Evolutionary conservation across 2,888 invertebrate species (phyloP), one percentile per base, ranked within the genome.

Genomic region (Cheilosia grossa): DNA sequence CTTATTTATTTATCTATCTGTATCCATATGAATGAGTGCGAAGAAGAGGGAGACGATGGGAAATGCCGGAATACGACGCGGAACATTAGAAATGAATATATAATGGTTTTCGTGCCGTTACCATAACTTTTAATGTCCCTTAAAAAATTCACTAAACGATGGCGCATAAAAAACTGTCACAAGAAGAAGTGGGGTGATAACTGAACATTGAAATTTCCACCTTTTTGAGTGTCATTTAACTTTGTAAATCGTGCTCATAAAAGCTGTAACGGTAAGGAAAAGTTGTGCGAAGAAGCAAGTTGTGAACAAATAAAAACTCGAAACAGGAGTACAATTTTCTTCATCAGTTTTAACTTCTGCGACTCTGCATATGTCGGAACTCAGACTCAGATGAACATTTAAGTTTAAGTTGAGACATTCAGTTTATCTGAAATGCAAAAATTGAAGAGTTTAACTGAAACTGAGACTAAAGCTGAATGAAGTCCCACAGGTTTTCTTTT

Each of bases 91-190:
- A 74, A 79, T 64, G 80, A 83, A 74, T 83, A 54, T 42, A 44
- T 80, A 83, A 80, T 74, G 80, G 56, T 24, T 21, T 54, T 66
- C 19, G 19, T 63, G 69, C 70, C 77, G 58, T 85, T 77, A 81
- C 56, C 85, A 75, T 85, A 81, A 85, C 80, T 85, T 85, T 81
- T 85, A 85, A 81, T 81, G 59, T 77, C 54, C 81, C 54, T 83
- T 80, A 80, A 83, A 79, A 83, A 80, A 83, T 83, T 83, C 75
- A 83, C 70, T 80, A 80, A 80, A 80, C 74, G 83, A 64, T 63
- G 67, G 33, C 17, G 53, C 56, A 64, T 70, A 64, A 66, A 49
- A 63, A 75, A 27, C 77, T 81, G 70, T 81, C 75, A 58, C 66
- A 17, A 49, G 59, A 17, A 66, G 49, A 59, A 44, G 7, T 9